These are phyloP conservation scores for Vireo altiloquus DNA, from an alignment of 2,113 vertebrate genomes.

Conservation along the genomic window DNA sequence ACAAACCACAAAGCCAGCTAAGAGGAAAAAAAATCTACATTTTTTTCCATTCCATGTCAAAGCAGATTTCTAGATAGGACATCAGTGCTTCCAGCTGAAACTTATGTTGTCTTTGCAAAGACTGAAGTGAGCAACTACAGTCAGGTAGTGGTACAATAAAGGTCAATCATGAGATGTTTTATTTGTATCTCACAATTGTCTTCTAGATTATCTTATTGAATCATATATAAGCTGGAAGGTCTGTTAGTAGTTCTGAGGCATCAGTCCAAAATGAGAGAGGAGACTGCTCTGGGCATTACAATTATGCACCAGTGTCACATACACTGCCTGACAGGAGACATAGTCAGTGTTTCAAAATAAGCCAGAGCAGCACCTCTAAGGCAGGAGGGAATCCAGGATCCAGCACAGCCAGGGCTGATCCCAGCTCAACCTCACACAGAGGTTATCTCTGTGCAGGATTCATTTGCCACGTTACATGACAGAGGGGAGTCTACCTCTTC, in stretches of 20 bases:
- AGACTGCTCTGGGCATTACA: neutral
- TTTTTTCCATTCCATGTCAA: neutral
- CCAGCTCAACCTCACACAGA: neutral
- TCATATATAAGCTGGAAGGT: neutral
- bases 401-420: neutral
- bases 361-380: neutral
- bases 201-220: neutral
- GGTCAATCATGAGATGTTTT: neutral
- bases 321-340: neutral
- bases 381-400: fast-evolving
- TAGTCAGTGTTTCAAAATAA: neutral
- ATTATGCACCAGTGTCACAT: neutral
- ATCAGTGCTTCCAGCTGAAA: neutral
- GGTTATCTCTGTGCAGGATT: too few relatives aligned
- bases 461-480: fast-evolving
- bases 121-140: neutral
- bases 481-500: neutral
- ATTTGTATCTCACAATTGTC: neutral
- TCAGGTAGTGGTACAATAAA: neutral
- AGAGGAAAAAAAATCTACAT: neutral
- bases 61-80: neutral
- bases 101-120: neutral
- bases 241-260: neutral
- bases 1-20: neutral
- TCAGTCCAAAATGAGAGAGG: neutral